phyloP scores from a whole-genome alignment of 2,888 invertebrate species.

The Noctuana brunneofusca region DNA sequence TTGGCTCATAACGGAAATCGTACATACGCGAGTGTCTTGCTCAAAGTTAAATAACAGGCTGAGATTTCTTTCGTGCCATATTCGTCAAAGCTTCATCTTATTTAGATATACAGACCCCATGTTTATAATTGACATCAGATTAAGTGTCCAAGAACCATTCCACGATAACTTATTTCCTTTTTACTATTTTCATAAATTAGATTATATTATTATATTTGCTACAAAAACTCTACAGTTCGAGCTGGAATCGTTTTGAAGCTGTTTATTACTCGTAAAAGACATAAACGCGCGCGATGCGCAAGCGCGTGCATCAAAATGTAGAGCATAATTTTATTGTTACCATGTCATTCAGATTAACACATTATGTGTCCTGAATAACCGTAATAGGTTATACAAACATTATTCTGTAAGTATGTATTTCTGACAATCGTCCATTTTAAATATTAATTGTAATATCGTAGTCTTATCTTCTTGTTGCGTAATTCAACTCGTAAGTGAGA shows the following conservation, averaged over 20 bases:
- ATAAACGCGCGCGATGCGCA: constrained; percentile 13
- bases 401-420: background rate
- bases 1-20: constrained; percentile 45
- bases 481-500: background rate
- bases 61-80: constrained; percentile 39
- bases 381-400: too few relatives aligned
- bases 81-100: constrained; percentile 31
- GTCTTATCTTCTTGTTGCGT: background rate
- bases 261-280: background rate
- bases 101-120: constrained; percentile 38
- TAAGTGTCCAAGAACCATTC: too few relatives aligned
- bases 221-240: too few relatives aligned
- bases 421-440: background rate
- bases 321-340: background rate
- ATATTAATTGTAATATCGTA: background rate
- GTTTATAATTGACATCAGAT: constrained; percentile 33
- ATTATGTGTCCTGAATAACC: too few relatives aligned
- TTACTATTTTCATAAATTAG: too few relatives aligned
- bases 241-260: background rate
- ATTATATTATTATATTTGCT: too few relatives aligned
- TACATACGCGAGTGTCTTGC: constrained; percentile 33
- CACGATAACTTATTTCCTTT: too few relatives aligned
- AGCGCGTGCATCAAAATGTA: background rate
- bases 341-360: too few relatives aligned
- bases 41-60: constrained; percentile 47